These are phyloP conservation scores for Ceratoteleas bidentatus DNA, from an alignment of 1,140 invertebrate genomes.

Conservation along the genomic window DNA sequence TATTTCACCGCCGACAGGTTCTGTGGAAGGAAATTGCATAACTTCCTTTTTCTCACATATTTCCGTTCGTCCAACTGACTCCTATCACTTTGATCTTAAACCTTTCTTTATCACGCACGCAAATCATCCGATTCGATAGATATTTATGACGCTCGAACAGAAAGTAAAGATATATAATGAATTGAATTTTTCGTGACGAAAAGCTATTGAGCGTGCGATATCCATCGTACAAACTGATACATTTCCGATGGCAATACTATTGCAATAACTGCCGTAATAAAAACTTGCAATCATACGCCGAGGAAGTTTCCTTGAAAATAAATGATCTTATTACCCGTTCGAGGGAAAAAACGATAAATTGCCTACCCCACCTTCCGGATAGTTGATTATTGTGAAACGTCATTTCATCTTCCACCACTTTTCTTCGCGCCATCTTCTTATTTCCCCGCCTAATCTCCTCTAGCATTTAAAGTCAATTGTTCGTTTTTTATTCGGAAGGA, in stretches of 20 bases:
- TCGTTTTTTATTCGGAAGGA: slow-evolving; percentile 49
- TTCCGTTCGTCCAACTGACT: slow-evolving; percentile 6
- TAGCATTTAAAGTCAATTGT: slow-evolving; percentile 39
- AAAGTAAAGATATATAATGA: slow-evolving; percentile 43
- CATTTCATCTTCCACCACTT: slow-evolving; percentile 40
- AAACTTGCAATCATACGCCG: slow-evolving; percentile 49
- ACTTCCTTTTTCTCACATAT: slow-evolving; percentile 1
- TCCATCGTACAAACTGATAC: slow-evolving; percentile 37
- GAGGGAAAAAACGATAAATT: slow-evolving; percentile 50
- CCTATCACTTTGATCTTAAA: slow-evolving; percentile 27
- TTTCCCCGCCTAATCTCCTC: slow-evolving; percentile 43
- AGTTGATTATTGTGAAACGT: slow-evolving; percentile 59
- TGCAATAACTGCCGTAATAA: slow-evolving; percentile 53
- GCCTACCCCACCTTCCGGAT: slow-evolving; percentile 17
- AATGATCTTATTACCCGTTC: slow-evolving; percentile 52
- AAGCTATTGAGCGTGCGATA: slow-evolving; percentile 39
- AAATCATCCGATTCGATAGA: slow-evolving; percentile 25
- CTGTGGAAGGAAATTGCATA: background rate
- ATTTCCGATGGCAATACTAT: slow-evolving; percentile 27
- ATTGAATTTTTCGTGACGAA: slow-evolving; percentile 53
- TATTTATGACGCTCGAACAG: slow-evolving; percentile 7
- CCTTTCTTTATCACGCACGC: slow-evolving; percentile 17
- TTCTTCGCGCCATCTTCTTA: slow-evolving; percentile 39
- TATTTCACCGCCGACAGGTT: slow-evolving; percentile 13
- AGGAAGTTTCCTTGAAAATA: slow-evolving; percentile 49